These are phyloP conservation scores for Cryptomyrus ogoouensis DNA, from an alignment of 2,113 vertebrate species.

Conservation along the genomic window DNA sequence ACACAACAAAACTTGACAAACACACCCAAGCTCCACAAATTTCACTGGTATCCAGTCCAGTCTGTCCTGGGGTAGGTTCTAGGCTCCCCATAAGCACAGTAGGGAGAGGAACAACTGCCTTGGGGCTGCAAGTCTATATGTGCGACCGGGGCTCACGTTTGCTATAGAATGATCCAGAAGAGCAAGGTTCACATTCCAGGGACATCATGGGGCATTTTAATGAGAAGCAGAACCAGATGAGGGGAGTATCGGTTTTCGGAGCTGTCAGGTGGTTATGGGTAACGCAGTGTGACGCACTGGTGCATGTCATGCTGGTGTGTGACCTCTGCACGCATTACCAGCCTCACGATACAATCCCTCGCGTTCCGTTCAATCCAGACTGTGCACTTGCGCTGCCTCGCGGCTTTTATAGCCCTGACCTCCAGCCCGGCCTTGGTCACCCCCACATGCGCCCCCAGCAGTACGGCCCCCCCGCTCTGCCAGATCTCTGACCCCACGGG, in stretches of 20 bases:
- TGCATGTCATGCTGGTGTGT: neutral
- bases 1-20: neutral
- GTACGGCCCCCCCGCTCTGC: neutral
- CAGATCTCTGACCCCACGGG: neutral
- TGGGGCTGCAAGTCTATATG: neutral
- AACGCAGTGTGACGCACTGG: neutral
- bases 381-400: neutral
- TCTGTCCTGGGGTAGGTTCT: neutral
- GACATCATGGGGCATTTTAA: neutral
- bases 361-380: neutral
- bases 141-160: neutral
- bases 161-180: neutral
- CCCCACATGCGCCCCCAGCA: neutral
- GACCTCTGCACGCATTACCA: neutral
- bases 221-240: constrained; percentile 2
- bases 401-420: neutral
- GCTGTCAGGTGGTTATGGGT: neutral
- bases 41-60: neutral
- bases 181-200: neutral
- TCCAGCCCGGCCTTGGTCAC: neutral
- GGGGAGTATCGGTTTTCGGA: neutral
- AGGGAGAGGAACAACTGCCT: neutral
- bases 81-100: neutral
- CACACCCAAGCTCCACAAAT: neutral
- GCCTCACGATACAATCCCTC: neutral